Base-by-base conservation (phyloP, 2,888 invertebrate genomes). In the Furcula furcula region DNA sequence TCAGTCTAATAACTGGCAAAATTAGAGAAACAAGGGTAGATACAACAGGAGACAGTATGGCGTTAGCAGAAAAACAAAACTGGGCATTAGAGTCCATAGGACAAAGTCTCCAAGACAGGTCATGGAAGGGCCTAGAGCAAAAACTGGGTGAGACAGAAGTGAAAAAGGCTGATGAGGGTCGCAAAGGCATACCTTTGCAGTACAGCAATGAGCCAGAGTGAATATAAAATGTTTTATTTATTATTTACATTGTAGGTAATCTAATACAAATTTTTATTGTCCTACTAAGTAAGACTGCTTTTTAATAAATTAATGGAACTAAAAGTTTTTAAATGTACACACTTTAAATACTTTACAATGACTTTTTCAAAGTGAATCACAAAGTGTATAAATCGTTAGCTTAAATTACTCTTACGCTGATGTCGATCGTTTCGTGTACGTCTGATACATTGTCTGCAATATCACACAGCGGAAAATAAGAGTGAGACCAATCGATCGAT, bases 51-150 rank as follows among this genome's bases (percentile, higher is more conserved):
- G 76, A 66, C 34, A 75, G 84, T 25, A 72, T 58, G 41, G 82
- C 78, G 9, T 45, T 88, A 29, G 77, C 58, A 6, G 89, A 89
- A 45, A 90, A 90, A 68, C 66, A 89, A 49, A 90, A 84, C 55
- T 86, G 89, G 69, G 76, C 91, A 0, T 70, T 91, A 11, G 83
- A 91, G 33, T 90, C 82, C 59, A 90, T 91, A 36, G 93, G 93
- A 2, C 92, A 92, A 9, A 93, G 92, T 70, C 86, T 96, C 11
- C 80, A 90, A 23, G 85, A 91, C 4, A 88, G 96, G 57, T 91
- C 93, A 2, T 98, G 98, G 97, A 92, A 92, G 65, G 98, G 98
- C 0, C 84, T 98, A 32, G 95, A 97, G 61, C 95, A 94, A 58
- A 92, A 93, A 44, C 76, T 96, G 22, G 96, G 96, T 0, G 90